Conservation (phyloP, 2,888 invertebrate species). For the Drosophila melanosoma region DNA sequence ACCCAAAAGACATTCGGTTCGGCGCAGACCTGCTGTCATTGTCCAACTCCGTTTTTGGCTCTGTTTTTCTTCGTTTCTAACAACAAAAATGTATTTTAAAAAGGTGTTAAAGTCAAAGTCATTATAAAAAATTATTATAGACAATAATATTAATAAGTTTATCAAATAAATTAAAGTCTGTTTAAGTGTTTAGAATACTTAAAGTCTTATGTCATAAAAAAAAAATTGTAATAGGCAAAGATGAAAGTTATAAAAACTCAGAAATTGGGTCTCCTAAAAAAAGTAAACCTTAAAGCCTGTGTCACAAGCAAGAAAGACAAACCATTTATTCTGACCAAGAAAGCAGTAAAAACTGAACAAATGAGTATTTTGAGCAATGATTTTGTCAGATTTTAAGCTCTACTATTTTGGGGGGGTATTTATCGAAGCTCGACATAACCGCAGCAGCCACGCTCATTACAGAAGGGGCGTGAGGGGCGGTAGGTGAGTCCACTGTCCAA, state of each 20-base stretch:
- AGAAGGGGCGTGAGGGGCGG: background rate
- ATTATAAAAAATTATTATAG: background rate
- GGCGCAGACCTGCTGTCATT: too few relatives aligned
- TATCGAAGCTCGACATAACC: conserved; percentile 7
- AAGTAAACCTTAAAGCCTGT: background rate
- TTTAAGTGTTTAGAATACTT: too few relatives aligned
- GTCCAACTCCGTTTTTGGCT: too few relatives aligned
- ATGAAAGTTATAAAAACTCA: too few relatives aligned
- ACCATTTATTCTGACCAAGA: background rate
- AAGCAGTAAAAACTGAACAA: background rate
- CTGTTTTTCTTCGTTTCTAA: too few relatives aligned
- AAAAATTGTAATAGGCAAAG: too few relatives aligned
- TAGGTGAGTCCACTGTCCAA: conserved; percentile 27
- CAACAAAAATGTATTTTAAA: background rate
- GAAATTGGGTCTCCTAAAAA: background rate
- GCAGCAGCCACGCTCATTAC: conserved; percentile 12
- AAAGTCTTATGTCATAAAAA: background rate
- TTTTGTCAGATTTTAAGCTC: conserved; percentile 18
- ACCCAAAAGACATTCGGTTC: too few relatives aligned
- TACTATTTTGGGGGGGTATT: conserved; percentile 19
- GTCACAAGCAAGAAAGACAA: background rate
- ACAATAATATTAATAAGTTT: background rate
- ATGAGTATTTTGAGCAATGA: conserved; percentile 31
- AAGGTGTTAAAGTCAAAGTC: background rate
- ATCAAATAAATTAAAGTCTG: background rate